A percentile compares a stretch with the other conserved stretches of the same genome.
Evolutionary conservation across 1,140 invertebrate genomes (phyloP).

Genomic region (Drosophila sp.): DNA sequence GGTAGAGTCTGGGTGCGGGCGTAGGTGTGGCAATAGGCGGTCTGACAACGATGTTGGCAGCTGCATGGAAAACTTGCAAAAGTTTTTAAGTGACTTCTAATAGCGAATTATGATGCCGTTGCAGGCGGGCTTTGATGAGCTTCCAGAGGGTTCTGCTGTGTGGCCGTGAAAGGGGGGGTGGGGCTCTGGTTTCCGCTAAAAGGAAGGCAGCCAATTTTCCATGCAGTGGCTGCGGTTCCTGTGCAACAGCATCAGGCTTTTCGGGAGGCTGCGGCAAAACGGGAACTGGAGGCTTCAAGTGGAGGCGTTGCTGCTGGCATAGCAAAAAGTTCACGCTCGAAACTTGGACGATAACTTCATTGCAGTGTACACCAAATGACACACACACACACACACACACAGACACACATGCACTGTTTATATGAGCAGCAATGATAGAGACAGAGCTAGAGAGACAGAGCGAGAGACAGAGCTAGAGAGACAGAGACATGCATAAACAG

Average conservation of each 20-base stretch:
- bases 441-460: background rate
- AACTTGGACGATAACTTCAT: constrained; percentile 81
- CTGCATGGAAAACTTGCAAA: constrained; percentile 76
- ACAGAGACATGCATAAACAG: constrained; percentile 47
- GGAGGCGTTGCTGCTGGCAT: constrained; percentile 41
- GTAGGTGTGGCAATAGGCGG: constrained; percentile 50
- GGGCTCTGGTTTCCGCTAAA: constrained; percentile 27
- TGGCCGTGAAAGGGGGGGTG: background rate
- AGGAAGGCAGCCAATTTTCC: constrained; percentile 58
- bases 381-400: constrained; percentile 28
- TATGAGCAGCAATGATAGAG: background rate
- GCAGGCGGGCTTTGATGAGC: constrained; percentile 17
- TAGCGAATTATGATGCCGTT: constrained; percentile 77
- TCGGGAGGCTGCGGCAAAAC: background rate
- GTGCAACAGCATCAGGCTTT: background rate
- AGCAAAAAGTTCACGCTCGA: constrained; percentile 77
- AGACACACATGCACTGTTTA: constrained; percentile 9
- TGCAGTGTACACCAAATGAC: constrained; percentile 47
- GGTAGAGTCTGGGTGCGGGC: constrained; percentile 4
- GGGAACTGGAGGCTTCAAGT: constrained; percentile 6
- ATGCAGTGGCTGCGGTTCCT: constrained; percentile 58
- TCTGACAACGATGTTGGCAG: constrained; percentile 79
- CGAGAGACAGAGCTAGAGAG: constrained; percentile 1
- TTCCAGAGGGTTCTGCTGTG: background rate
- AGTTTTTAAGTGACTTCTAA: constrained; percentile 82